Evolutionary conservation across 2,888 invertebrate genomes (phyloP), one percentile per base, ranked within the genome.

Genomic region (Microplitis manilae): DNA sequence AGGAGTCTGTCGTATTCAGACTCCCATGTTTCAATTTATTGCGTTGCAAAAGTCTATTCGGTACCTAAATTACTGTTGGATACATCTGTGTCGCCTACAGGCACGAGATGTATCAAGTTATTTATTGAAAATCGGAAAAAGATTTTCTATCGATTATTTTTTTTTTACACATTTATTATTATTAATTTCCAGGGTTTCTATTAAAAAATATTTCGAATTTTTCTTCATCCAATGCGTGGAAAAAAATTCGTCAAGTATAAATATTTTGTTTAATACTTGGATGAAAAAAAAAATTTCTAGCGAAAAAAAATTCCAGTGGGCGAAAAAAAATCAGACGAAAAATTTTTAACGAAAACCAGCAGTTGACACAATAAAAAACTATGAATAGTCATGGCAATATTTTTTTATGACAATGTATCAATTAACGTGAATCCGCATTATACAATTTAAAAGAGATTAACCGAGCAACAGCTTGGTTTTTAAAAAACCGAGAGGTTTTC

Each of bases 391-490:
- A 30, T 30, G 30, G 30, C 30, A 30, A 30, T 30, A 30, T 30
- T 30, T 30, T 30, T 30, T 30, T 30, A 30, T 30, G 30, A 30
- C 30, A 30, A 30, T 30, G 30, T 30, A 30, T 30, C 30, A 30
- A 30, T 30, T 30, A 30, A 30, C 30, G 30, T 4, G 30, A 30
- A 30, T 30, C 30, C 30, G 30, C 30, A 30, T 30, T 30, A 30
- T 30, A 30, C 30, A 38, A 67, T 30, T 38, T 5, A 9, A 6
- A 38, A 39, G 5, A 15, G 39, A 15, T 39, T 67, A n/a, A 67
- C 67, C 39, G 39, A 39, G 71, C 17, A 71, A 71, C 71, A 71
- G n/a, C 62, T 71, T 59, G 61, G 59, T 40, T 71, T 68, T 62
- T 62, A 71, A 39, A 62, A 71, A 17, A 39, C n/a, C 8, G 7